Base-by-base conservation (phyloP, 2,888 invertebrate species). In the Anorthoa munda region DNA sequence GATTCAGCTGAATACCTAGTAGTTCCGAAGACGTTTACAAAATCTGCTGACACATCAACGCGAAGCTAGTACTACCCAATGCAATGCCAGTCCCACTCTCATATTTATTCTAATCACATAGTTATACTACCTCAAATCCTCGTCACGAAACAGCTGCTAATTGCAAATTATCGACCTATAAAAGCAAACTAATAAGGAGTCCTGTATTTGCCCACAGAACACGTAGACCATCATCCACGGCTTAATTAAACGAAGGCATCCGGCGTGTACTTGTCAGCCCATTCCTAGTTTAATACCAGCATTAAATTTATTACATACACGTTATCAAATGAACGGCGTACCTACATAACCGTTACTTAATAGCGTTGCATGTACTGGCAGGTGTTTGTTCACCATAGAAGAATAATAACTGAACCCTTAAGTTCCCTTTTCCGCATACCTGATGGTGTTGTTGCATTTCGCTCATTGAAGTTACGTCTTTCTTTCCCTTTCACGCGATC, bases 381-480 rank as follows among this genome's bases (percentile, higher is more conserved):
- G 85, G 87, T 85, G 85, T 83, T 78, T 61, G 80, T 83, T 83
- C 65, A 39, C 68, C 39, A 61, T 64, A n/a, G 60, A 66, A 78
- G 67, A 81, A 77, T 83, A 81, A 83, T 86, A 71, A 78, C 75
- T 79, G 67, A 70, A 77, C 79, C 77, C 75, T 74, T 68, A 70
- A 26, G 75, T 72, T 72, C 70, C 67, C 76, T 83, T 68, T 85
- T 82, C 79, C 82, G 81, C 86, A 78, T 80, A 83, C 73, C 72
- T 75, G 71, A 56, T 79, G 50, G 31, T 75, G 72, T 55, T 74
- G 61, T 85, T 76, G 77, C 78, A 58, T 76, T 77, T 66, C 59
- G 51, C 66, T 61, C 53, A 55, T 56, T 53, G 70, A 65, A 64
- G 77, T 58, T 18, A 15, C 64, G 67, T 53, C 51, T 61, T 61